Evolutionary conservation across 2,113 vertebrate species (phyloP).

Genomic region (Eubucco bourcierii): DNA sequence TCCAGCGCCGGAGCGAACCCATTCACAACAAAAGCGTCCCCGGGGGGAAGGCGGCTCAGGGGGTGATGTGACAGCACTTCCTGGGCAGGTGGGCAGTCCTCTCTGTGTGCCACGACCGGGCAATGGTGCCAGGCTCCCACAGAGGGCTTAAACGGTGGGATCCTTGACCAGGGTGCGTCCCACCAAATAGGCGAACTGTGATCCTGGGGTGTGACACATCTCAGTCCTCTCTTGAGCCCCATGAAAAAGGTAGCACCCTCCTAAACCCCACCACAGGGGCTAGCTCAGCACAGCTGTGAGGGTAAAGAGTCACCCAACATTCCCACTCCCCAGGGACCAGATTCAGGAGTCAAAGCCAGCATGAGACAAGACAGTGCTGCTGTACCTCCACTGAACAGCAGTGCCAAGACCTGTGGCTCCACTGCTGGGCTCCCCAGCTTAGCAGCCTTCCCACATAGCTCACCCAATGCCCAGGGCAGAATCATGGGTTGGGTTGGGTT

Average conservation of each 20-base stretch:
- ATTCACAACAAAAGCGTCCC: fast-evolving
- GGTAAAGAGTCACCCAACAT: not conserved
- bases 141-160: not conserved
- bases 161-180: fast-evolving
- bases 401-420: not conserved
- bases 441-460: not conserved
- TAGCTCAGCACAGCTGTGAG: fast-evolving
- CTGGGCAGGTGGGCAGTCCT: fast-evolving
- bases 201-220: not conserved
- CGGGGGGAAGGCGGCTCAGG: not conserved
- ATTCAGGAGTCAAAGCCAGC: not conserved
- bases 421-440: not conserved
- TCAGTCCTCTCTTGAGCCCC: not conserved
- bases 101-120: fast-evolving
- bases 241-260: not conserved
- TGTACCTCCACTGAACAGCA: not conserved
- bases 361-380: not conserved
- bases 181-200: too few species aligned
- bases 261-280: not conserved
- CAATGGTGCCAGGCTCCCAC: fast-evolving
- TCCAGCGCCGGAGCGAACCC: fast-evolving
- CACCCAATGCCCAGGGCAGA: not conserved
- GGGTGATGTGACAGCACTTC: not conserved
- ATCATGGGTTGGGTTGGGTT: not conserved
- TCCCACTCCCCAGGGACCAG: not conserved